A percentile compares a stretch with the other conserved stretches of the same genome.
Conservation (phyloP, 2,797 vertebrate species). For the Iguana delicatissima region DNA sequence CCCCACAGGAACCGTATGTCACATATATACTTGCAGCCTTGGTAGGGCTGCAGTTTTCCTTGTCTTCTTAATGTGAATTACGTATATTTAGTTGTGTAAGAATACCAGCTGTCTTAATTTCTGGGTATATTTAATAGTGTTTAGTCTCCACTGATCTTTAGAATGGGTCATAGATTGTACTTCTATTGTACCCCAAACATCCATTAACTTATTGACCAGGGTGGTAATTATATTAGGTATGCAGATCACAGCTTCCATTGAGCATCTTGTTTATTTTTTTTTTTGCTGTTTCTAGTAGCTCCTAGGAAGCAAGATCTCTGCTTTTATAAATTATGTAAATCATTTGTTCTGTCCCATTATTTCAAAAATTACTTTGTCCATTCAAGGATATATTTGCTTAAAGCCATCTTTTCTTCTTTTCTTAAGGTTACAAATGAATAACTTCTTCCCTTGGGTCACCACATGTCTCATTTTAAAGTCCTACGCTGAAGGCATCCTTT, state of each 20-base stretch:
- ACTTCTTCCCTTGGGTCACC: neutral
- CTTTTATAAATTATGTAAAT: conserved; percentile 26
- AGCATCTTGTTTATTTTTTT: neutral
- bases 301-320: neutral
- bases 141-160: conserved; percentile 28
- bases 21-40: conserved; percentile 44
- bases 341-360: conserved; percentile 21
- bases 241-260: neutral
- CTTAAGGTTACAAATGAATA: neutral
- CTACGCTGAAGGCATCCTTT: neutral
- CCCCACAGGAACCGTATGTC: conserved; percentile 57
- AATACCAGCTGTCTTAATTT: conserved; percentile 30
- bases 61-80: conserved; percentile 36
- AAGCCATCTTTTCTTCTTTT: neutral
- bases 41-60: conserved; percentile 34
- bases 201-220: conserved; percentile 22
- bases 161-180: conserved; percentile 22
- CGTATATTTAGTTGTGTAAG: conserved; percentile 28
- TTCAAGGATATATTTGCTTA: neutral
- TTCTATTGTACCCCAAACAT: conserved; percentile 23
- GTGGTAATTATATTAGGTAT: conserved; percentile 23
- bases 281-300: neutral
- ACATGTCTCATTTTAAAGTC: neutral
- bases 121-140: conserved; percentile 27
- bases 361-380: conserved; percentile 15